These are phyloP conservation scores for Lydus trimaculatus DNA, from an alignment of 2,888 invertebrate genomes.

Conservation along the genomic window DNA sequence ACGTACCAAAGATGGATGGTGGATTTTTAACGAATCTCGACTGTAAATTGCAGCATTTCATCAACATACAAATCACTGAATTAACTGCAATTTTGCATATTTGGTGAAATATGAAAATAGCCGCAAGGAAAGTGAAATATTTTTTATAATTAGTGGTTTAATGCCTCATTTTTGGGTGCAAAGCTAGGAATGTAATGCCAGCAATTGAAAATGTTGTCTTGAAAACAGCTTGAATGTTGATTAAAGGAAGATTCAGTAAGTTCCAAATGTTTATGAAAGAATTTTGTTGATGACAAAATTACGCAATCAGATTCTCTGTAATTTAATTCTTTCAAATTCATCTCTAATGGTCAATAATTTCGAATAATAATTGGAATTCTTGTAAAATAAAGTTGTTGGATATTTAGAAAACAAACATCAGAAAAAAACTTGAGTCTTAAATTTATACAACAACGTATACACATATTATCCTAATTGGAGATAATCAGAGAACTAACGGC, in stretches of 20 bases:
- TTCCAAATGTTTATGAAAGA: too few relatives aligned
- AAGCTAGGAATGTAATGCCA: too few relatives aligned
- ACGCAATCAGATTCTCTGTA: background rate
- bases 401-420: background rate
- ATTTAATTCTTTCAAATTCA: background rate
- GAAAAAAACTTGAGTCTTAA: too few relatives aligned
- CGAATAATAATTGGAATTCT: background rate
- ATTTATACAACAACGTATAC: background rate
- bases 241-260: too few relatives aligned
- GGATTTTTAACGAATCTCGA: background rate
- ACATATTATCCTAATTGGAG: background rate
- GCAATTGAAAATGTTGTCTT: too few relatives aligned
- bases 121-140: too few relatives aligned
- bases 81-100: background rate
- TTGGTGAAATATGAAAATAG: background rate
- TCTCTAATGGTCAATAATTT: background rate
- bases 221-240: too few relatives aligned
- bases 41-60: background rate
- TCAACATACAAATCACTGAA: background rate
- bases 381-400: background rate
- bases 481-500: background rate
- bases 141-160: too few relatives aligned
- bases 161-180: too few relatives aligned
- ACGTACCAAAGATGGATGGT: background rate
- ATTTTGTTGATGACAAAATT: too few relatives aligned